These are phyloP conservation scores for Lamellibrachia columna DNA, from an alignment of 2,888 invertebrate species.

Conservation along the genomic window DNA sequence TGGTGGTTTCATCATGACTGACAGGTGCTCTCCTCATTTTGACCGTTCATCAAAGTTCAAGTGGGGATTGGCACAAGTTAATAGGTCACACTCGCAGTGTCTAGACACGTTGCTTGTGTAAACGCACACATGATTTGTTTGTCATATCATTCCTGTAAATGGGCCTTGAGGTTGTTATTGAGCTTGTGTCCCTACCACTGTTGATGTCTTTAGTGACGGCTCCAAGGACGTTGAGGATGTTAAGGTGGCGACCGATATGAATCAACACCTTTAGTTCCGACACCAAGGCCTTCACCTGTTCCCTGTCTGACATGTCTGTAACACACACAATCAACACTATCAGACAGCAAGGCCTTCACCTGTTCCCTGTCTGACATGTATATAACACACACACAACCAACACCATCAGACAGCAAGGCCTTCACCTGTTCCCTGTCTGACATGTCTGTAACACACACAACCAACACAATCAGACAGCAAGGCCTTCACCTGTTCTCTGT, in stretches of 20 bases:
- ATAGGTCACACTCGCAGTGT: no score
- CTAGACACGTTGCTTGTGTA: background rate
- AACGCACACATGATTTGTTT: background rate
- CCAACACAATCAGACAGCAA: no score
- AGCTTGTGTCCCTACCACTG: slow-evolving; percentile 29
- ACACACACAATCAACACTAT: no score
- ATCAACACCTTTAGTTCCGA: slow-evolving; percentile 96
- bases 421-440: no score
- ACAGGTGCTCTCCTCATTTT: background rate
- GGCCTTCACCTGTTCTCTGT: no score
- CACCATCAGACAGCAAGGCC: no score
- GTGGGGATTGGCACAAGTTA: no score
- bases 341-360: background rate
- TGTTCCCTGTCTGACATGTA: background rate
- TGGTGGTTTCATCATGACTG: no score
- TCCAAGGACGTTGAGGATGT: slow-evolving; percentile 93
- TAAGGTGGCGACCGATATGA: slow-evolving; percentile 91
- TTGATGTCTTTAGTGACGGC: slow-evolving; percentile 77
- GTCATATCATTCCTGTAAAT: background rate
- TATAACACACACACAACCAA: no score
- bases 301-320: slow-evolving; percentile 71
- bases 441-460: no score
- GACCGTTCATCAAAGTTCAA: no score
- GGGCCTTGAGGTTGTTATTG: background rate
- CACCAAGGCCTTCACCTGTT: slow-evolving; percentile 86